Conservation (phyloP, 2,113 vertebrate species). For the Aphelocoma coerulescens region DNA sequence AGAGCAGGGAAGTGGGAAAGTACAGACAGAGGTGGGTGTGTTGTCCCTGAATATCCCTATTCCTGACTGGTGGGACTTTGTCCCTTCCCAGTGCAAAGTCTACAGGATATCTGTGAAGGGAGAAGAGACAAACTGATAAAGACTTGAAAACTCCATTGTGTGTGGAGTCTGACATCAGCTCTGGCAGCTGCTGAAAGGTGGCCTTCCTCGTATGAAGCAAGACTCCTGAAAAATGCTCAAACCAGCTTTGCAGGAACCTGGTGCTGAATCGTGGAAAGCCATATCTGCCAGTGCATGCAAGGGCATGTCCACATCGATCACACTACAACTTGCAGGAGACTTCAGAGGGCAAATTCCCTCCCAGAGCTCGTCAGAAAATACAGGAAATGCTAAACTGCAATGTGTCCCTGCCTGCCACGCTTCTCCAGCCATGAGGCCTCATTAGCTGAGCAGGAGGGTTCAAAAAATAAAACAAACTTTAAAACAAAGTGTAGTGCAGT, state of each 20-base stretch:
- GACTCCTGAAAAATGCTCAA: not conserved
- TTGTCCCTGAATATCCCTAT: not conserved
- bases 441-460: not conserved
- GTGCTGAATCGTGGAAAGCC: not conserved
- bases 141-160: not conserved
- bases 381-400: accelerated
- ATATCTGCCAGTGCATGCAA: not conserved
- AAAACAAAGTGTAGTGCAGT: not conserved
- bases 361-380: not conserved
- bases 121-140: not conserved
- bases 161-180: not conserved
- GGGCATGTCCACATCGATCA: not conserved
- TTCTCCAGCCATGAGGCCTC: not conserved
- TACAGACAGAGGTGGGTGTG: not conserved
- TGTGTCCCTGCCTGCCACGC: not conserved
- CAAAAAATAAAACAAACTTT: not conserved
- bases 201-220: not conserved
- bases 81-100: not conserved
- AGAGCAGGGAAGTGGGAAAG: not conserved
- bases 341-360: not conserved
- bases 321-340: not conserved
- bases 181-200: not conserved
- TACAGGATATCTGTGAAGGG: not conserved
- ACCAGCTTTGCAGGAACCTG: conserved; percentile 32
- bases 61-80: not conserved